Base-by-base conservation (phyloP, 2,797 vertebrate genomes). In the Pagetopsis macropterus region DNA sequence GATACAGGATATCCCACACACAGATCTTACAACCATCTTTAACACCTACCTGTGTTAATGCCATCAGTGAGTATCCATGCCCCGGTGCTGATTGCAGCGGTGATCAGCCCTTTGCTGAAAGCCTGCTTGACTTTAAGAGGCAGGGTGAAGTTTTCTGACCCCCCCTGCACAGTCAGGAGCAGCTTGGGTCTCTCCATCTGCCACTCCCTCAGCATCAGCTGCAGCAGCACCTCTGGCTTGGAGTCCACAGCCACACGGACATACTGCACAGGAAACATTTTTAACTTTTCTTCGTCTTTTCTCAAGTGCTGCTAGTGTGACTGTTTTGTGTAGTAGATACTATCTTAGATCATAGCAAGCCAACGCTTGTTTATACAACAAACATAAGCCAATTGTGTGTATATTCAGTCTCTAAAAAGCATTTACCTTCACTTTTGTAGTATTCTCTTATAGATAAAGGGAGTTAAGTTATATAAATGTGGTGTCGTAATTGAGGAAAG, bases 21-120 rank as follows among this genome's bases (percentile, higher is more conserved):
- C 27, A 62, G 6, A 51, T 41, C 2, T 41, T 19, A 13, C 6
- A 70, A 31, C 41, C 9, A 12, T 50, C 56, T 56, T 6, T 14
- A 55, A 61, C 44, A 52, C 81, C 19, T 89, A 97, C 98, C 98
- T 0, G 94, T 95, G 79, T 98, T 97, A 72, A 98, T 95, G 86
- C 98, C 98, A 79, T 98, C 97, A 0, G 98, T 98, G 75, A 99
- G 88, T 78, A 99, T 98, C 98, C 98, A 99, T 0, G 97, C 97
- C 67, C 96, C 97, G 1, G 98, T 97, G 70, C 96, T 98, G 85
- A 96, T 94, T 4, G 98, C 97, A 66, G 97, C 96, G 70, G 93
- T 96, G 72, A 98, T 91, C 84, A 99, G 92, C 14, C 97, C 97
- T 89, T 96, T 96, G 85, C 96, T 95, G 86, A 99, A 97, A 76